phyloP scores from a whole-genome alignment of 2,888 invertebrate species.

The Aelia acuminata region DNA sequence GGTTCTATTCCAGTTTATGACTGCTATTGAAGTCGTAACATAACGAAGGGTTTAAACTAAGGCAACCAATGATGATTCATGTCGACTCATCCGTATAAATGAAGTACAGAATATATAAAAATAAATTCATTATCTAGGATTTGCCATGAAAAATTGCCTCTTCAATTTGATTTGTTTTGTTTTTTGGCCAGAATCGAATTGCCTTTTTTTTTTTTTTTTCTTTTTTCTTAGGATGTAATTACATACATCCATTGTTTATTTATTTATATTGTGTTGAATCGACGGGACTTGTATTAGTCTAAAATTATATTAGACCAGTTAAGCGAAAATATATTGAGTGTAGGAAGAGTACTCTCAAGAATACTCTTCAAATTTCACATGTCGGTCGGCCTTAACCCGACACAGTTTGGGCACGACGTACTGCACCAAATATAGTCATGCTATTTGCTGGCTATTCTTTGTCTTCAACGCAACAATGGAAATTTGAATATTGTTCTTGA shows the following conservation, averaged over 20 bases:
- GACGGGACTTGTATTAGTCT: too few relatives aligned
- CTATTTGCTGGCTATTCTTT: not conserved
- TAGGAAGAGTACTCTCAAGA: too few relatives aligned
- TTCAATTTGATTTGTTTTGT: too few relatives aligned
- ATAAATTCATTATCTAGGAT: too few relatives aligned
- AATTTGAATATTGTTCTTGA: not conserved
- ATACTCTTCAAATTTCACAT: not conserved
- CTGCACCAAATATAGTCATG: not conserved
- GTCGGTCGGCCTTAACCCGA: not conserved
- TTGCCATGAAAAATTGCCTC: too few relatives aligned
- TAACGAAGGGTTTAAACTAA: not conserved
- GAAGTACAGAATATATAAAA: not conserved
- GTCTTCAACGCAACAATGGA: not conserved
- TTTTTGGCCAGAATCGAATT: too few relatives aligned
- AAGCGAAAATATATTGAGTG: too few relatives aligned
- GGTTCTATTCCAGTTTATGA: not conserved
- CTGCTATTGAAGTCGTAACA: not conserved
- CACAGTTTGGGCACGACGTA: not conserved
- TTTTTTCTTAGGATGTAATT: too few relatives aligned
- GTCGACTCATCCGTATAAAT: not conserved
- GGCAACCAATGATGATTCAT: not conserved
- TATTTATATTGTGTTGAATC: too few relatives aligned
- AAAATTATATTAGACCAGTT: too few relatives aligned
- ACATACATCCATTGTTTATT: too few relatives aligned
- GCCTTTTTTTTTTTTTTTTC: too few relatives aligned